Conservation (phyloP, 1,140 invertebrate genomes). For the Drosophila watanabei region DNA sequence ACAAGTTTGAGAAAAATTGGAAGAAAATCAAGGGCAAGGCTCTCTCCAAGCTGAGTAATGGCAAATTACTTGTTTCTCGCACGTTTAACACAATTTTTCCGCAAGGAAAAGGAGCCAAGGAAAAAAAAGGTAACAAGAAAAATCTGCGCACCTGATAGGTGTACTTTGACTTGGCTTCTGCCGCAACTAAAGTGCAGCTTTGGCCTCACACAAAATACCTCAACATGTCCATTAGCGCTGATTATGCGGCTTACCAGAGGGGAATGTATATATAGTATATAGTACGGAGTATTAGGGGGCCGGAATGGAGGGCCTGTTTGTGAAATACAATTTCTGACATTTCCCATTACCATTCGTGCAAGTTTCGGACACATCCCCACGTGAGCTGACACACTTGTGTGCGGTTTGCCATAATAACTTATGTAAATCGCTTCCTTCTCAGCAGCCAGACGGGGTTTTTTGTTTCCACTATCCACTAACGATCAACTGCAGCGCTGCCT, state of each 20-base stretch:
- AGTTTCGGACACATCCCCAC: slow-evolving; percentile 37
- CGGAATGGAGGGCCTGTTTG: slow-evolving; percentile 29
- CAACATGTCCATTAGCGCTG: slow-evolving; percentile 40
- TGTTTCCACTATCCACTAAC: slow-evolving; percentile 9
- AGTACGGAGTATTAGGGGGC: background rate
- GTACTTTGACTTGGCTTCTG: slow-evolving; percentile 6
- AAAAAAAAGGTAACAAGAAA: slow-evolving; percentile 18
- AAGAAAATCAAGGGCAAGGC: slow-evolving; percentile 36
- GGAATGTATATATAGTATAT: too few relatives aligned
- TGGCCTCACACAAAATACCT: slow-evolving; percentile 18
- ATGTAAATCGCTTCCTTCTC: slow-evolving; percentile 42
- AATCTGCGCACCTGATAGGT: slow-evolving; percentile 20
- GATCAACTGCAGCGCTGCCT: slow-evolving; percentile 30
- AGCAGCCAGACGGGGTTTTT: slow-evolving; percentile 4
- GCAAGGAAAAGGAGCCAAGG: slow-evolving; percentile 31
- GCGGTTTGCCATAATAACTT: slow-evolving; percentile 36
- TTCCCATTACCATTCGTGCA: slow-evolving; percentile 39
- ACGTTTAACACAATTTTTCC: slow-evolving; percentile 78
- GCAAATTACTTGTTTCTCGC: slow-evolving; percentile 75
- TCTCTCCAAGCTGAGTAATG: slow-evolving; percentile 57
- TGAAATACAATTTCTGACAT: slow-evolving; percentile 47
- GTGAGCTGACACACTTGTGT: slow-evolving; percentile 40
- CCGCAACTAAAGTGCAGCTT: slow-evolving; percentile 26
- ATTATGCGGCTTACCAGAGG: slow-evolving; percentile 40
- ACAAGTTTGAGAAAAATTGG: slow-evolving; percentile 19